Evolutionary conservation across 2,888 invertebrate genomes (phyloP).

Genomic region (Ennomos quercinarius): DNA sequence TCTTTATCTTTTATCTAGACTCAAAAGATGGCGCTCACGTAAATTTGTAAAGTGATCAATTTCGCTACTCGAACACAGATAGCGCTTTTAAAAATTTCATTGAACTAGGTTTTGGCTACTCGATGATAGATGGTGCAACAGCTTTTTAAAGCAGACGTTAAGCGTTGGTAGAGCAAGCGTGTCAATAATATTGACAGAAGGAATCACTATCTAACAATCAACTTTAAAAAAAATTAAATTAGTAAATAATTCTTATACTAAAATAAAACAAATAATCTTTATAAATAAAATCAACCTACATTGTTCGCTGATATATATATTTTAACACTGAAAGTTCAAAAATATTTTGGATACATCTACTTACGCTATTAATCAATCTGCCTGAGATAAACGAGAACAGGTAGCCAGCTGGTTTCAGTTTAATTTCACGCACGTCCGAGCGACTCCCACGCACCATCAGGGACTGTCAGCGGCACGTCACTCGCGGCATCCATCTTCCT

Average conservation of each 20-base stretch:
- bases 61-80: slow-evolving; percentile 13
- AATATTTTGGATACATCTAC: no score
- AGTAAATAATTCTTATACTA: no score
- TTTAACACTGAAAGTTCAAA: no score
- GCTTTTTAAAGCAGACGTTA: not conserved
- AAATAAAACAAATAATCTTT: no score
- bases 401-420: slow-evolving; percentile 44
- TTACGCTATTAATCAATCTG: no score
- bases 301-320: no score
- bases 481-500: slow-evolving; percentile 24
- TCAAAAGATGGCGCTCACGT: not conserved
- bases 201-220: no score
- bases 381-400: slow-evolving; percentile 21
- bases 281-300: no score
- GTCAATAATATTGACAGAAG: no score
- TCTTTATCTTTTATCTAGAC: not conserved
- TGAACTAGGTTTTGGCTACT: slow-evolving; percentile 38
- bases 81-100: not conserved
- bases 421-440: slow-evolving; percentile 50
- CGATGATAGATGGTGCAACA: slow-evolving; percentile 14
- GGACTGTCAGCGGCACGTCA: slow-evolving; percentile 29
- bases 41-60: not conserved
- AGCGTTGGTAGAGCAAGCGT: not conserved
- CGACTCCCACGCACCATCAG: slow-evolving; percentile 33
- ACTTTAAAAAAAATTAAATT: no score